Evolutionary conservation across 30 jellyfish, hydroid and myxozoan species (phyloP), one percentile per base, ranked within the genome.

Genomic region (Euphysa ruthae): DNA sequence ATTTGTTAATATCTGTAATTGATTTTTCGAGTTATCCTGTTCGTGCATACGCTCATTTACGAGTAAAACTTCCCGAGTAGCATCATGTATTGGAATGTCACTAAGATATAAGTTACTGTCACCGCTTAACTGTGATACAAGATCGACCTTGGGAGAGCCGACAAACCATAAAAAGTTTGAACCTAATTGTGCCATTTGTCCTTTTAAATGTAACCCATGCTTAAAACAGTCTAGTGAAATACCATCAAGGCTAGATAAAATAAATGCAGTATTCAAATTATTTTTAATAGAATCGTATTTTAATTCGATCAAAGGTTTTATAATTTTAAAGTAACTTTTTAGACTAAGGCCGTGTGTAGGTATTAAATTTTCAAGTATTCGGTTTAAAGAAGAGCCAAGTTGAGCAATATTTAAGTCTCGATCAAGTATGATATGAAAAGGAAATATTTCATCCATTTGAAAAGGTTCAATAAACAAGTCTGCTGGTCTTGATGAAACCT

Each of bases 51-150:
- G 83, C 32, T 71, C 83, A 25, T 51, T 56, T n/a, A 71, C 79
- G 35, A 71, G 26, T 24, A 71, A 54, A 30, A 71, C 82, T 32
- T 71, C 79, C 2, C 83, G 83, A 6, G 83, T 71, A 13, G 81
- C 83, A 56, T 71, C 83, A 28, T 71, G 83, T 19, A 71, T 22
- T 10, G 83, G 83, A 19, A 71, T 71, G 35, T 71, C 83, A 26
- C 83, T 71, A 12, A 71, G 28, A 43, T 55, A 71, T 31, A 71
- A 21, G 82, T 58, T 58, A 54, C 83, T 55, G 14, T 68, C 75
- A 2, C 83, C 83, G 34, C 42, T 71, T 4, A 71, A 38, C 18
- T 71, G 78, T 27, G 58, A n/a, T 30, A 71, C 20, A 55, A 30
- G 35, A 34, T 58, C 83, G 13, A 71, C 83, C 42, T 54, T 55